A percentile compares a stretch with the other conserved stretches of the same genome.
phyloP scores from a whole-genome alignment of 1,140 invertebrate genomes.

The Drosophila sturtevanti region DNA sequence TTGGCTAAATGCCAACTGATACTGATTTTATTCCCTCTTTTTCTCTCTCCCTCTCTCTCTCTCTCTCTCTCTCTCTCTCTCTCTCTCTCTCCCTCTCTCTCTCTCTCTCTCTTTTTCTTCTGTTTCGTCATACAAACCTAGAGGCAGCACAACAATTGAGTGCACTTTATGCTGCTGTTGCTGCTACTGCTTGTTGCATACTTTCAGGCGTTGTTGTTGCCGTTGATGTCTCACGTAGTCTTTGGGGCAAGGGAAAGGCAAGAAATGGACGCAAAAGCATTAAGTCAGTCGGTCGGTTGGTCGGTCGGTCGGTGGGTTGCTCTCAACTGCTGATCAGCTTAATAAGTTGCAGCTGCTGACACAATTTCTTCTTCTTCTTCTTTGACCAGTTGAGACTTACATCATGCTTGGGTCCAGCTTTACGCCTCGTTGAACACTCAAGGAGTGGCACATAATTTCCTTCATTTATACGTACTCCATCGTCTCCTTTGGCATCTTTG shows the following conservation, averaged over 20 bases:
- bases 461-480: constrained; percentile 13
- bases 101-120: background rate
- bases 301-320: constrained; percentile 16
- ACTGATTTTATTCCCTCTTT: constrained; percentile 17
- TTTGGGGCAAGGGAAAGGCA: constrained; percentile 22
- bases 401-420: constrained; percentile 28
- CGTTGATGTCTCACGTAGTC: constrained; percentile 45
- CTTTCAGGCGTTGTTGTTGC: constrained; percentile 44
- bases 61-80: background rate
- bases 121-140: background rate
- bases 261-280: background rate
- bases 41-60: background rate
- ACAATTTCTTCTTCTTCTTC: constrained; percentile 59
- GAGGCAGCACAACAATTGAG: constrained; percentile 65
- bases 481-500: background rate
- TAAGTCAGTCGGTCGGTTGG: constrained; percentile 53
- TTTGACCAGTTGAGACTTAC: constrained; percentile 48
- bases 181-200: constrained; percentile 65
- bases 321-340: constrained; percentile 57
- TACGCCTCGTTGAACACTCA: constrained; percentile 69
- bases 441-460: constrained; percentile 67
- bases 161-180: constrained; percentile 37
- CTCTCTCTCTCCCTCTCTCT: background rate
- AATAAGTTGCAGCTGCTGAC: constrained; percentile 64
- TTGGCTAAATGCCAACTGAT: constrained; percentile 70